These are phyloP conservation scores for Cherax destructor DNA, from an alignment of 1,140 invertebrate genomes.

Conservation along the genomic window DNA sequence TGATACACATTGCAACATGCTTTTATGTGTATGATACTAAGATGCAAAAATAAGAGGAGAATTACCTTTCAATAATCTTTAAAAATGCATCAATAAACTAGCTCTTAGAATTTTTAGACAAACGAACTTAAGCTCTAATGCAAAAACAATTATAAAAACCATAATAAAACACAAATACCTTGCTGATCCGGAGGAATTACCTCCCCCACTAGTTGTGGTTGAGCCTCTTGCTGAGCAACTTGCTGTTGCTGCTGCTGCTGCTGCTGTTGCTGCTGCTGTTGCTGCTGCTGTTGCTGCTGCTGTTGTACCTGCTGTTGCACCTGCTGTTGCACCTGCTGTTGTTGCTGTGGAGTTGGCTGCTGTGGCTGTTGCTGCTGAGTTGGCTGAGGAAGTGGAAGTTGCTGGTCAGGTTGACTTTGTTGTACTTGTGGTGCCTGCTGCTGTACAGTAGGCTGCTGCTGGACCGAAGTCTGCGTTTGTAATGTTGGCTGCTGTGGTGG, in stretches of 20 bases:
- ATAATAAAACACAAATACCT: slow-evolving; percentile 26
- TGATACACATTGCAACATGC: too few relatives aligned
- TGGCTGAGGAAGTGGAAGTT: slow-evolving; percentile 74
- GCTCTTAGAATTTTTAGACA: too few relatives aligned
- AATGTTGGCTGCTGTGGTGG: slow-evolving; percentile 75
- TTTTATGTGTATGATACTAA: too few relatives aligned
- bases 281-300: slow-evolving; percentile 41
- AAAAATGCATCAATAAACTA: too few relatives aligned
- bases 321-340: not conserved
- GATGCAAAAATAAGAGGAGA: too few relatives aligned
- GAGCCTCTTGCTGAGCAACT: slow-evolving; percentile 69
- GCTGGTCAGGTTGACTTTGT: slow-evolving; percentile 36
- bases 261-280: slow-evolving; percentile 41
- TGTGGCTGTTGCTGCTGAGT: slow-evolving; percentile 75
- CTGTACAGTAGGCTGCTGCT: slow-evolving; percentile 71
- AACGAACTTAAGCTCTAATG: too few relatives aligned
- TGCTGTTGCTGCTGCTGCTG: slow-evolving; percentile 59
- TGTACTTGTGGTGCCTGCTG: slow-evolving; percentile 41
- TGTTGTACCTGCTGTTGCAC: not conserved
- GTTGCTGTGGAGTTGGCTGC: slow-evolving; percentile 73
- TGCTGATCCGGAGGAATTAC: slow-evolving; percentile 42
- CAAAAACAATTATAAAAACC: too few relatives aligned
- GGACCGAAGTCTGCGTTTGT: slow-evolving; percentile 73
- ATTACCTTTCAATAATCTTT: too few relatives aligned
- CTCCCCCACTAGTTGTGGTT: slow-evolving; percentile 64